phyloP scores from a whole-genome alignment of 2,113 vertebrate genomes.

The Corythaixoides concolor region DNA sequence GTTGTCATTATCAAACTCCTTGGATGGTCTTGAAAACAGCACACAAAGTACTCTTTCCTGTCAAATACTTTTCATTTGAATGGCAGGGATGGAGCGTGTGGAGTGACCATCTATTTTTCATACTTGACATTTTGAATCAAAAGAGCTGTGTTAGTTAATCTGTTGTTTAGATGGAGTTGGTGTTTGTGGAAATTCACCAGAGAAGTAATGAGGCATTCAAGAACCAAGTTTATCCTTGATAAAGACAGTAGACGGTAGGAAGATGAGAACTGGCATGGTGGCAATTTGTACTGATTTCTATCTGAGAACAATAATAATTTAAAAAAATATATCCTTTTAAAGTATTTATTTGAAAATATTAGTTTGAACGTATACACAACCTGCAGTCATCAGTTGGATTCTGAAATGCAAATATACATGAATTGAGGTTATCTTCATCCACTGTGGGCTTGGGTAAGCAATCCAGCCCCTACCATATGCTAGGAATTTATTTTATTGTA shows the following conservation, averaged over 20 bases:
- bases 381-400: neutral
- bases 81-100: neutral
- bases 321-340: neutral
- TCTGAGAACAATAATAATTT: neutral
- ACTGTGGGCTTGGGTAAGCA: neutral
- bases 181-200: neutral
- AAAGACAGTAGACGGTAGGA: neutral
- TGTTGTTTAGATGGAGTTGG: neutral
- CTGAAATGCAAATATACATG: neutral
- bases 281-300: neutral
- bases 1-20: neutral
- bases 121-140: slow-evolving; percentile 19
- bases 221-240: neutral
- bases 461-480: neutral
- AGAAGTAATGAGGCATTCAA: neutral
- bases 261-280: neutral
- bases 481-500: neutral
- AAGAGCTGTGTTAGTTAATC: neutral
- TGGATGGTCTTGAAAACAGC: neutral
- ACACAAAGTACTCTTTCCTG: neutral
- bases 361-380: neutral
- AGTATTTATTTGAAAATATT: neutral
- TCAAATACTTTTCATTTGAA: neutral
- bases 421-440: neutral
- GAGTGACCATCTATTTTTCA: slow-evolving; percentile 13